Evolutionary conservation across 2,797 vertebrate species (phyloP), one percentile per base, ranked within the genome.

Genomic region (Muscicapa striata): DNA sequence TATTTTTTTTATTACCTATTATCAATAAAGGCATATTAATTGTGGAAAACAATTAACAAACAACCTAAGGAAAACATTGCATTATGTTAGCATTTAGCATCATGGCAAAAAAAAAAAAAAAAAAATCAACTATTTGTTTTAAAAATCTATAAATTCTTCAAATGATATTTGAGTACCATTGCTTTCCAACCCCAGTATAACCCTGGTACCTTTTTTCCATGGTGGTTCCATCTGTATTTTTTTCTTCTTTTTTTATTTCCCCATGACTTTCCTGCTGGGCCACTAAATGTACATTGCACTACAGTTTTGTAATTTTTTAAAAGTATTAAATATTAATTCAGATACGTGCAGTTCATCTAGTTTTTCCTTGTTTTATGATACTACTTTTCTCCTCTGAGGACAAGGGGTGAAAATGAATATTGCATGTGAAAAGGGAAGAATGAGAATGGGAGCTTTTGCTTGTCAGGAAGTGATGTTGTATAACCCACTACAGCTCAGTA

Each of bases 241-340:
- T 54, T 8, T 38, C 2, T 23, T 62, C 23, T n/a, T 23, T 55
- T 85, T 85, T 48, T 38, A 48, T 72, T 80, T 8, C 6, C 11
- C 8, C 17, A 40, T 7, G 57, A 34, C 32, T 83, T 84, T 51
- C 32, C 63, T 85, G 29, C 29, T 87, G 61, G 38, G 15, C 16
- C 84, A 20, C 55, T 92, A 78, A 72, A 92, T 74, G 34, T 13
- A 43, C 34, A 9, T 34, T 89, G 27, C 36, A 55, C 51, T 64
- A 51, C 19, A 83, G 38, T n/a, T 86, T 95, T 86, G 30, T 58
- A 14, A 27, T 38, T 8, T 86, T 87, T 83, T 46, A 1, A 12
- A 72, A 66, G 8, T 68, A 79, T 77, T 84, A 75, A 83, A 76
- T 80, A 69, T 75, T 30, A 91, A 94, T 93, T 92, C 75, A 26